phyloP scores from a whole-genome alignment of 2,888 invertebrate species.

The Euplexia lucipara region DNA sequence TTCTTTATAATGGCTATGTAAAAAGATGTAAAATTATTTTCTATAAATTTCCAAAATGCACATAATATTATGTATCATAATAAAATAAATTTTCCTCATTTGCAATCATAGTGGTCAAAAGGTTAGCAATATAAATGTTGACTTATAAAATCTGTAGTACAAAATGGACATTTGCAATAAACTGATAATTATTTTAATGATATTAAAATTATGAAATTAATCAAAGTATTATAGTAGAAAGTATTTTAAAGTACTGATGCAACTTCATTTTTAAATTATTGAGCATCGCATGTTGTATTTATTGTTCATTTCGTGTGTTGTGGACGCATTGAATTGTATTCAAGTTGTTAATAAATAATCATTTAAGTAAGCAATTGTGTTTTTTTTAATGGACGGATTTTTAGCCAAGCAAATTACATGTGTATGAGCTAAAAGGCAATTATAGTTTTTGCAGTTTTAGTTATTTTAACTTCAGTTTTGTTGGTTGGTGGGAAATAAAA shows the following conservation, averaged over 20 bases:
- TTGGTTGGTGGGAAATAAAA: no score
- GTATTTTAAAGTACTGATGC: conserved; percentile 66
- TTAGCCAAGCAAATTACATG: background rate
- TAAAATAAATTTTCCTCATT: conserved; percentile 36
- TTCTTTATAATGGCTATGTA: conserved; percentile 39
- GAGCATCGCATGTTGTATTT: conserved; percentile 69
- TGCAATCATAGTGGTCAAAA: conserved; percentile 46
- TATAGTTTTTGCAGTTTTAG: background rate
- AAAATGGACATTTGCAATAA: conserved; percentile 60
- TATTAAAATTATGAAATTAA: conserved; percentile 63
- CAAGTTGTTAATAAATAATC: conserved; percentile 67
- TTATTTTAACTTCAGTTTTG: no score
- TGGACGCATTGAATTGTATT: conserved; percentile 61
- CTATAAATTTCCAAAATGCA: conserved; percentile 11
- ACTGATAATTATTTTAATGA: conserved; percentile 49
- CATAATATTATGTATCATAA: conserved; percentile 1
- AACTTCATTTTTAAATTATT: conserved; percentile 67
- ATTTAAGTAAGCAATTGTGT: conserved; percentile 45
- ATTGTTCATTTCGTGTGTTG: conserved; percentile 68
- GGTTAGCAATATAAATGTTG: conserved; percentile 26
- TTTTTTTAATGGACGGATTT: conserved; percentile 33
- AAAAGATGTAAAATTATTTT: conserved; percentile 19
- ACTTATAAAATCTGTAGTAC: conserved; percentile 56
- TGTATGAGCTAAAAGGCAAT: conserved; percentile 6
- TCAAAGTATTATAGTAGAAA: conserved; percentile 72